These are phyloP conservation scores for Anaspis maculata DNA, from an alignment of 2,888 invertebrate genomes.

Conservation along the genomic window DNA sequence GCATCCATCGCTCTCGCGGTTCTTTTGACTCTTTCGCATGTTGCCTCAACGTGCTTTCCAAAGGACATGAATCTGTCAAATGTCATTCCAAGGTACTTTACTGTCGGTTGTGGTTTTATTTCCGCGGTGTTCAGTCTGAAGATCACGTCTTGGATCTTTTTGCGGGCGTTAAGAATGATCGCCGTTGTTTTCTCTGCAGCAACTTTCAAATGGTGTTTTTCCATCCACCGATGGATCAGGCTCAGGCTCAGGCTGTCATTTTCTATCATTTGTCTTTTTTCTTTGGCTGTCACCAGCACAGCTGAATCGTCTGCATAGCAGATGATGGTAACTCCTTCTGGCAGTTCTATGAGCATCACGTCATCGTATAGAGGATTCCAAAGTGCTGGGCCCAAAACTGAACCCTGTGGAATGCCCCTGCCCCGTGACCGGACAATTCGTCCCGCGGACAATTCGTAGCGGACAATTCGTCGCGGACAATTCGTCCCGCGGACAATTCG, in stretches of 20 bases:
- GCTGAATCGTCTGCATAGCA: not conserved
- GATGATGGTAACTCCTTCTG: not conserved
- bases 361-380: not conserved
- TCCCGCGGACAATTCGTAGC: too few species aligned
- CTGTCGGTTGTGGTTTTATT: too few species aligned
- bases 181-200: not conserved
- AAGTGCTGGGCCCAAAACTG: not conserved
- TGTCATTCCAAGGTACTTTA: not conserved
- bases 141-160: too few species aligned
- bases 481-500: too few species aligned
- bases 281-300: not conserved
- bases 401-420: not conserved
- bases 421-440: too few species aligned
- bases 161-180: not conserved
- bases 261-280: not conserved
- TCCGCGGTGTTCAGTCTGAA: too few species aligned
- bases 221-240: not conserved
- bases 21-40: slow-evolving; percentile 2
- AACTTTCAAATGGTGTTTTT: not conserved
- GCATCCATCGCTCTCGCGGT: slow-evolving; percentile 10
- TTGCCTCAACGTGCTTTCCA: not conserved
- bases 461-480: too few species aligned
- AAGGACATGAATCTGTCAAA: not conserved
- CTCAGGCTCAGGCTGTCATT: not conserved
- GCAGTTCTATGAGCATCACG: not conserved